Percentiles rank a stretch among this genome's conserved stretches.
phyloP scores from a whole-genome alignment of 2,797 vertebrate species.

The Falco concolor region DNA sequence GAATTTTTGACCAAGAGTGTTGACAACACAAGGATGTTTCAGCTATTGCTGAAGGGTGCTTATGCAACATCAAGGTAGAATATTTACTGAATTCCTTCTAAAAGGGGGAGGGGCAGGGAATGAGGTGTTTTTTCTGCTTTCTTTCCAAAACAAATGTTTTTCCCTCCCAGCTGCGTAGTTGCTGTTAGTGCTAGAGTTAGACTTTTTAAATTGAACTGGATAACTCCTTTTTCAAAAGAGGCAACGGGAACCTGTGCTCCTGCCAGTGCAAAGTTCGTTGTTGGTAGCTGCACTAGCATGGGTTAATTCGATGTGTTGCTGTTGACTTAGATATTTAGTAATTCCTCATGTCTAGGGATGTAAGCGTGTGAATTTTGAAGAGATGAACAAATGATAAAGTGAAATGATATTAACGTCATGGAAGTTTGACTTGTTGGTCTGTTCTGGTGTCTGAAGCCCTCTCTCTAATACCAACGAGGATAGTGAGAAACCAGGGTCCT shows the following conservation, averaged over 20 bases:
- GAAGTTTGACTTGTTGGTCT: not conserved
- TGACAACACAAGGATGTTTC: not conserved
- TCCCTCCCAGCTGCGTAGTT: not conserved
- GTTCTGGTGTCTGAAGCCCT: not conserved
- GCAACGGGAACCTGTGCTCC: not conserved
- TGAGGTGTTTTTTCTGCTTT: not conserved
- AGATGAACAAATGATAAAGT: not conserved
- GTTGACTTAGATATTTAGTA: not conserved
- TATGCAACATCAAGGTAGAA: not conserved
- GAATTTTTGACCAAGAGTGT: fast-evolving
- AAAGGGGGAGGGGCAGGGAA: not conserved
- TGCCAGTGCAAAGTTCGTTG: not conserved
- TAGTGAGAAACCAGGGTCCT: not conserved
- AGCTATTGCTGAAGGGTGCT: not conserved
- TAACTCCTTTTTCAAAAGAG: not conserved
- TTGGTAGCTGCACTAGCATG: not conserved
- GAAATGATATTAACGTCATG: fast-evolving
- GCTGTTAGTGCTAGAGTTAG: not conserved
- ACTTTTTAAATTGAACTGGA: not conserved
- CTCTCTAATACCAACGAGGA: not conserved
- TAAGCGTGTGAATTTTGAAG: not conserved
- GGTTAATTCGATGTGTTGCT: not conserved
- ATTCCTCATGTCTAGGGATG: not conserved
- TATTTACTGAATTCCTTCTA: not conserved
- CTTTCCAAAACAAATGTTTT: not conserved